Evolutionary conservation across 1,140 invertebrate genomes (phyloP).

Genomic region (Hyposmocoma kahamanoa): DNA sequence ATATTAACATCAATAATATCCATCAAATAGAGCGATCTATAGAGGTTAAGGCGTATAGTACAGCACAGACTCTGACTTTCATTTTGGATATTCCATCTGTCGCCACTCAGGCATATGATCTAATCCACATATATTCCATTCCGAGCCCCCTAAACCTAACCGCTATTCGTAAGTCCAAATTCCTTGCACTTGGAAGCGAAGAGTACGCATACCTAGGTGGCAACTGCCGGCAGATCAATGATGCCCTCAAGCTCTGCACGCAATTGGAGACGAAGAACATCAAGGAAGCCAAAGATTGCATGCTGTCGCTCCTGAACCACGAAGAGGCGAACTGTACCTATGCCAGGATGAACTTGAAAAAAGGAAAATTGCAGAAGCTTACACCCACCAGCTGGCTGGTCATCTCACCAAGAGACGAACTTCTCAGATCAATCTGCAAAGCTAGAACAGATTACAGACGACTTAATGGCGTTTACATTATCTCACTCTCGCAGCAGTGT

Average conservation of each 20-base stretch:
- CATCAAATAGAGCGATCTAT: neutral
- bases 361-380: neutral
- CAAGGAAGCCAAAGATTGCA: neutral
- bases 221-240: neutral
- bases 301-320: neutral
- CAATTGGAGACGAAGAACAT: neutral
- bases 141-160: neutral
- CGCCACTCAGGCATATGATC: neutral
- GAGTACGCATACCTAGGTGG: conserved; percentile 1
- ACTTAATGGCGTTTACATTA: neutral
- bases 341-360: neutral
- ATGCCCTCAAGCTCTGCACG: neutral
- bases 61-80: neutral
- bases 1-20: neutral
- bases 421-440: neutral
- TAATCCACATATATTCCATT: neutral
- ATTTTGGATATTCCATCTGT: neutral
- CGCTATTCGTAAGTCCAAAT: conserved; percentile 4
- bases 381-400: neutral
- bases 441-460: neutral
- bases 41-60: conserved; percentile 1
- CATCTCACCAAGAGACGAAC: neutral
- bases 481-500: neutral
- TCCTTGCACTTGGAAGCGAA: conserved; percentile 2
- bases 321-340: neutral